A percentile compares a stretch with the other conserved stretches of the same genome.
Conservation (phyloP, 2,888 invertebrate genomes). For the Agrotis ipsilon region DNA sequence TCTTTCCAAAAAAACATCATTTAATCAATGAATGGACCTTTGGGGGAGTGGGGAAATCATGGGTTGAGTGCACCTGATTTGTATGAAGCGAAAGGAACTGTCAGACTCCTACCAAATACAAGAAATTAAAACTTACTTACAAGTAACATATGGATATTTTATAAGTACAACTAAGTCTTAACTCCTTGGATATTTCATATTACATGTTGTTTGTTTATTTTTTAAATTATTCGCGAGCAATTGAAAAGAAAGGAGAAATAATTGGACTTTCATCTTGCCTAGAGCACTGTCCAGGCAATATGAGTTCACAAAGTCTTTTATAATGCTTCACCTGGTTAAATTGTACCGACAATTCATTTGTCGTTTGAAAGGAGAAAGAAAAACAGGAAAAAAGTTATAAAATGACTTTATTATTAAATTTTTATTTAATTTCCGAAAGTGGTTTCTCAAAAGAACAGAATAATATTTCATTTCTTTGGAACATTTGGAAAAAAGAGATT, state of each 20-base stretch:
- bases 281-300: constrained; percentile 6
- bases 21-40: too few species aligned
- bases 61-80: too few species aligned
- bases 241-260: neutral
- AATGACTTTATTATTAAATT: constrained; percentile 26
- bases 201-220: neutral
- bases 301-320: constrained; percentile 34
- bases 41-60: too few species aligned
- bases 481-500: neutral
- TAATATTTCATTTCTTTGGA: constrained; percentile 11
- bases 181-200: too few species aligned
- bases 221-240: neutral
- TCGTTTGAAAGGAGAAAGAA: constrained; percentile 9
- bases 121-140: too few species aligned
- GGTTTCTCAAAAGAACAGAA: constrained; percentile 14
- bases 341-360: neutral
- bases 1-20: too few species aligned
- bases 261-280: neutral
- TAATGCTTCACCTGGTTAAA: constrained; percentile 25
- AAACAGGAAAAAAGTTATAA: constrained; percentile 11
- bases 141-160: too few species aligned
- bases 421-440: constrained; percentile 23
- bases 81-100: too few species aligned
- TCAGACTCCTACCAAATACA: too few species aligned
- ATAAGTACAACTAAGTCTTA: too few species aligned